A percentile compares a stretch with the other conserved stretches of the same genome.
Conservation (phyloP, 1,140 invertebrate genomes). For the Drosophila pseudoananassae region DNA sequence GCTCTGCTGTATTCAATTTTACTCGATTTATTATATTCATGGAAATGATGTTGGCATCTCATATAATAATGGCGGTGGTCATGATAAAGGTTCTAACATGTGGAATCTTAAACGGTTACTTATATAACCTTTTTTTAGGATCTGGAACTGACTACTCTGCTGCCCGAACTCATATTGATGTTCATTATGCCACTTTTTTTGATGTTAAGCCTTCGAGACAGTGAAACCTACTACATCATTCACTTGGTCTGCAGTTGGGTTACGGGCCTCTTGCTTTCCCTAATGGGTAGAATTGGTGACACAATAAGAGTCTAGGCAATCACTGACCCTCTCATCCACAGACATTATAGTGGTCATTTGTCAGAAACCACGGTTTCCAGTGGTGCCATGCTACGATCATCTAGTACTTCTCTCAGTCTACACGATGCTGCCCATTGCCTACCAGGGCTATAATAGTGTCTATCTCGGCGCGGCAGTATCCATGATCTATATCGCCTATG, state of each 20-base stretch:
- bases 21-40: neutral
- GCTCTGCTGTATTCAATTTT: neutral
- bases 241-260: neutral
- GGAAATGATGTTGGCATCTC: neutral
- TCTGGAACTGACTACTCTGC: neutral
- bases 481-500: neutral
- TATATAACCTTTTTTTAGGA: conserved; percentile 8
- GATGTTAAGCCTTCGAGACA: conserved; percentile 7
- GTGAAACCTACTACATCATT: neutral
- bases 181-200: conserved; percentile 4
- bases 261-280: neutral
- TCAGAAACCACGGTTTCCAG: neutral
- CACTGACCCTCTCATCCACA: neutral
- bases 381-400: neutral
- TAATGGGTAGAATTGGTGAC: neutral
- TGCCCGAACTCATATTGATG: neutral
- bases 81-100: neutral
- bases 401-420: neutral
- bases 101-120: neutral
- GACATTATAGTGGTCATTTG: neutral
- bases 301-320: neutral
- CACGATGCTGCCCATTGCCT: neutral
- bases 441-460: neutral
- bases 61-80: neutral
- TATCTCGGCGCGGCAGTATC: neutral